phyloP scores from a whole-genome alignment of 2,797 vertebrate genomes.

The Novumbra hubbsi region DNA sequence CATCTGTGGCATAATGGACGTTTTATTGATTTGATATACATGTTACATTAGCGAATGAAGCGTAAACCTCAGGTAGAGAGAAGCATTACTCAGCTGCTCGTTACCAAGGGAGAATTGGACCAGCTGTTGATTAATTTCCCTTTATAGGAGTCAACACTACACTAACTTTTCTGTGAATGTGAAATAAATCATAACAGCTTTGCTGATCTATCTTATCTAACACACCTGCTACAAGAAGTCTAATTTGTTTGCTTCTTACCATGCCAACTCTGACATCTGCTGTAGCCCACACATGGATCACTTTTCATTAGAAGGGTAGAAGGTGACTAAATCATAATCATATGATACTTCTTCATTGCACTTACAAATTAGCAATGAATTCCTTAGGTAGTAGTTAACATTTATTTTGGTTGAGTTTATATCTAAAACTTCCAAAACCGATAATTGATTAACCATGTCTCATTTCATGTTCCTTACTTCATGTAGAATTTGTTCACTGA shows the following conservation, averaged over 20 bases:
- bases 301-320: conserved; percentile 33
- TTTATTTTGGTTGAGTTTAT: not conserved
- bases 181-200: conserved; percentile 54
- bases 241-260: conserved; percentile 47
- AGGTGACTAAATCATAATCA: conserved; percentile 41
- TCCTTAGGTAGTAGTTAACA: not conserved
- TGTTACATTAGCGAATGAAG: not conserved
- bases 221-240: conserved; percentile 44
- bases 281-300: conserved; percentile 38
- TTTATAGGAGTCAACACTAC: conserved; percentile 28
- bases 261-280: conserved; percentile 60
- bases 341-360: conserved; percentile 16
- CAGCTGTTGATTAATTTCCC: conserved; percentile 39
- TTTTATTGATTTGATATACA: conserved; percentile 1
- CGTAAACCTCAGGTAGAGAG: conserved; percentile 3
- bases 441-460: not conserved
- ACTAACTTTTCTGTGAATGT: conserved; percentile 44
- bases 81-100: conserved; percentile 11
- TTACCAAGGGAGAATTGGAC: conserved; percentile 21
- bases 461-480: not conserved
- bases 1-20: not conserved
- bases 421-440: not conserved
- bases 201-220: conserved; percentile 50
- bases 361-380: conserved; percentile 3
- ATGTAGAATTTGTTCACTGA: not conserved